Evolutionary conservation across 1,140 invertebrate species (phyloP).

Genomic region (Aphelenchoides fujianensis): DNA sequence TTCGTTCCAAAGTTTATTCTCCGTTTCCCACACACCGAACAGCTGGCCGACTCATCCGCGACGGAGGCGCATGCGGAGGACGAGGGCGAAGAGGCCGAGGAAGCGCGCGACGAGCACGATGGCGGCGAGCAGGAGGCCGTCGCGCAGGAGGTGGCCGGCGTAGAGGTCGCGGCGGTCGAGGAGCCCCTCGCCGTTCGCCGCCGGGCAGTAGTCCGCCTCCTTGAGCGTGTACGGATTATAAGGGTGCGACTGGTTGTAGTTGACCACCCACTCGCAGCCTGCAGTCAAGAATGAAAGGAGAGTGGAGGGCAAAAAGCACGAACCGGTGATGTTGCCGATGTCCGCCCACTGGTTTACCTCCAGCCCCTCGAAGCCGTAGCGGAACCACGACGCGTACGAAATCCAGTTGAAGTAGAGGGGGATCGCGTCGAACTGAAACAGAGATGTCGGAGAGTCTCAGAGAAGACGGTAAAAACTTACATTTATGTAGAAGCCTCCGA

Average conservation of each 20-base stretch:
- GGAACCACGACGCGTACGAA: conserved; percentile 26
- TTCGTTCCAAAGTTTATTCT: too few species aligned
- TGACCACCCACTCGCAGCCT: neutral
- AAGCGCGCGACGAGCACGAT: too few species aligned
- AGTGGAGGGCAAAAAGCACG: too few species aligned
- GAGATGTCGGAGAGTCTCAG: too few species aligned
- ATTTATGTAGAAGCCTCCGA: conserved; percentile 26
- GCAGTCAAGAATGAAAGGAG: too few species aligned
- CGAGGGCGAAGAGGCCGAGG: too few species aligned
- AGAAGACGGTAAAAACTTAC: too few species aligned
- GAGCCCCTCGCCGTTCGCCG: neutral
- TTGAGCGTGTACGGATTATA: neutral
- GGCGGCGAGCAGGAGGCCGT: too few species aligned
- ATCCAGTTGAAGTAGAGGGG: conserved; percentile 26
- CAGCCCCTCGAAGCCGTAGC: conserved; percentile 25
- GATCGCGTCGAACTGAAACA: conserved; percentile 27
- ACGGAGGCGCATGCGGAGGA: too few species aligned
- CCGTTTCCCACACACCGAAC: too few species aligned
- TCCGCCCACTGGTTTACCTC: conserved; percentile 21
- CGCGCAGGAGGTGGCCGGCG: neutral
- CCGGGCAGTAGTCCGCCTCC: neutral
- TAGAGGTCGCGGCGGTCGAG: neutral
- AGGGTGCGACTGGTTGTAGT: neutral
- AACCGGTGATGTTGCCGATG: neutral
- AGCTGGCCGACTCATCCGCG: too few species aligned